These are phyloP conservation scores for Sphyrna mokarran DNA, from an alignment of 2,113 vertebrate species.

Conservation along the genomic window DNA sequence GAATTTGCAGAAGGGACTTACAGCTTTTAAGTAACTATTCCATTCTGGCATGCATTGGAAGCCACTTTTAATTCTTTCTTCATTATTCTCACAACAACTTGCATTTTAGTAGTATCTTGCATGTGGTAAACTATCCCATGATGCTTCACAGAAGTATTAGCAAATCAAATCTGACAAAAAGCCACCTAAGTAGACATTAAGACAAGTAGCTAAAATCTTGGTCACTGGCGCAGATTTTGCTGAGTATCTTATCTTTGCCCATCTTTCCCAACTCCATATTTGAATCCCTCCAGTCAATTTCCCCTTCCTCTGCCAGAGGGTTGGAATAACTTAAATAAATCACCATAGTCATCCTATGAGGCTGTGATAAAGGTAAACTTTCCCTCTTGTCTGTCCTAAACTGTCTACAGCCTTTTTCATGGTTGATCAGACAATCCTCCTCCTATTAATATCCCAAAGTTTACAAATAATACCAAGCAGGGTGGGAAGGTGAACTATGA, in stretches of 20 bases:
- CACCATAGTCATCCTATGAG: too few relatives aligned
- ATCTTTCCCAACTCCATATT: too few relatives aligned
- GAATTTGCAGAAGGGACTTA: neutral
- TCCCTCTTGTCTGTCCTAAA: neutral
- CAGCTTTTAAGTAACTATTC: neutral
- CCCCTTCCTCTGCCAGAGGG: too few relatives aligned
- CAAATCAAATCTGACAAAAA: neutral
- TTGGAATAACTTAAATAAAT: too few relatives aligned
- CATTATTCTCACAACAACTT: neutral
- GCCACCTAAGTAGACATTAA: neutral
- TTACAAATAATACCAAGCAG: too few relatives aligned
- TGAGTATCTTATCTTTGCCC: neutral
- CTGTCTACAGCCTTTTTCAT: neutral
- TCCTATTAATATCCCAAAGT: too few relatives aligned
- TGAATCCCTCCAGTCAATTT: too few relatives aligned
- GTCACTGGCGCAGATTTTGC: neutral
- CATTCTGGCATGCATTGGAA: neutral
- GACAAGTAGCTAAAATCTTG: neutral
- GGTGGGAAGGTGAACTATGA: too few relatives aligned
- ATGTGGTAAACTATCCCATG: neutral
- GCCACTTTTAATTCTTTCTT: neutral
- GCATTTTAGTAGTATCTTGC: neutral
- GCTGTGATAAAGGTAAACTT: too few relatives aligned
- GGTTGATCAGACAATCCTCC: neutral
- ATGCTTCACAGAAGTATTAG: neutral